Conservation (phyloP, 2,113 vertebrate species). For the Gasterosteus aculeatus region DNA sequence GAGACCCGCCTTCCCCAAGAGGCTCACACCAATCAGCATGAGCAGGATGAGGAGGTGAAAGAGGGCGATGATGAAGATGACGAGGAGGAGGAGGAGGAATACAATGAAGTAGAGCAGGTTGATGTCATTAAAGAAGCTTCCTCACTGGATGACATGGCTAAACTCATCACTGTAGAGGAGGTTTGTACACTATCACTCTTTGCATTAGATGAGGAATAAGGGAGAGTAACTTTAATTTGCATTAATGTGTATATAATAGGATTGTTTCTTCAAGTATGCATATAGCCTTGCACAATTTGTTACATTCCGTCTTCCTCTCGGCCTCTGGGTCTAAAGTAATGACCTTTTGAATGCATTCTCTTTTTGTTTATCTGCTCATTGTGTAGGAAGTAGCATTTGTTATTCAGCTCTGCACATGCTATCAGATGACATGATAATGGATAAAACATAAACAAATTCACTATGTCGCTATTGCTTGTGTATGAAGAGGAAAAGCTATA, state of each 20-base stretch:
- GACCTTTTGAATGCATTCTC: neutral
- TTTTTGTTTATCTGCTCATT: neutral
- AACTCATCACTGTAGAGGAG: conserved; percentile 93
- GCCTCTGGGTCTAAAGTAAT: neutral
- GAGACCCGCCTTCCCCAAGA: conserved; percentile 41
- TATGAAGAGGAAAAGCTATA: neutral
- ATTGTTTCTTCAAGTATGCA: neutral
- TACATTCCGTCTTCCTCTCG: neutral
- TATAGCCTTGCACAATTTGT: neutral
- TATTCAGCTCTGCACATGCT: neutral
- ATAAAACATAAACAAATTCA: neutral
- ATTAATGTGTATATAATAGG: neutral
- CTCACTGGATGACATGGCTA: conserved; percentile 92
- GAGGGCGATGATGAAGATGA: conserved; percentile 35
- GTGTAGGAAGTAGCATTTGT: neutral
- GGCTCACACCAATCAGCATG: conserved; percentile 29
- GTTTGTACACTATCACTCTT: conserved; percentile 68
- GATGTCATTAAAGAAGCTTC: conserved; percentile 65
- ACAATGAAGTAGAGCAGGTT: conserved; percentile 59
- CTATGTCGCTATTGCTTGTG: neutral
- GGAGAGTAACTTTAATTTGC: neutral
- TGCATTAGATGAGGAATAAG: neutral
- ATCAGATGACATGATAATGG: neutral
- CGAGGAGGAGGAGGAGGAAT: conserved; percentile 22
- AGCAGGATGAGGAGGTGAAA: conserved; percentile 14